phyloP scores from a whole-genome alignment of 2,797 vertebrate genomes.

The Microctenopoma stevenorrisi region DNA sequence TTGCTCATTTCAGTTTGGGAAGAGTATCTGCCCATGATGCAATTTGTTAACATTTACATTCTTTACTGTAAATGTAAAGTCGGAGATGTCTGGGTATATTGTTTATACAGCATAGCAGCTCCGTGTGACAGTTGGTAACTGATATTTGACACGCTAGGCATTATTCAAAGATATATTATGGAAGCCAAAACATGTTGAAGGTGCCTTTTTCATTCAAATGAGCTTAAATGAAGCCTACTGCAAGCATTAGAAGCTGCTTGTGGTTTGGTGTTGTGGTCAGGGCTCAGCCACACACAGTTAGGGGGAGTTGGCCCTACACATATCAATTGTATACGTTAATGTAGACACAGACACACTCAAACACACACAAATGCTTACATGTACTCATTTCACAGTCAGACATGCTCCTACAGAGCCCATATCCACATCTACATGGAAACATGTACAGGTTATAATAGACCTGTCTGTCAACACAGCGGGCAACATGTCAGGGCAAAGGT shows the following conservation, averaged over 20 bases:
- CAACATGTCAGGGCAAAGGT: constrained; percentile 2
- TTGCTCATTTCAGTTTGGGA: too few relatives aligned
- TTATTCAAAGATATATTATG: too few relatives aligned
- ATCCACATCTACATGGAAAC: constrained; percentile 17
- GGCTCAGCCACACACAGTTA: constrained; percentile 11
- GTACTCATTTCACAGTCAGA: neutral
- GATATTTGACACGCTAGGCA: too few relatives aligned
- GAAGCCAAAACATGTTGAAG: too few relatives aligned
- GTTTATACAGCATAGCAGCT: neutral
- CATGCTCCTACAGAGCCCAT: constrained; percentile 17
- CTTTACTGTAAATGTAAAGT: too few relatives aligned
- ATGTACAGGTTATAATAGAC: constrained; percentile 58
- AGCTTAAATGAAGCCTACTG: neutral
- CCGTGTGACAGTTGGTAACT: too few relatives aligned
- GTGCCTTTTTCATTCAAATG: too few relatives aligned
- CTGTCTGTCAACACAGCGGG: constrained; percentile 53
- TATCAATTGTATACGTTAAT: neutral
- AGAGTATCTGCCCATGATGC: too few relatives aligned
- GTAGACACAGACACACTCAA: neutral
- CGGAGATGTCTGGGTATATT: too few relatives aligned
- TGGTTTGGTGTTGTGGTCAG: constrained; percentile 29
- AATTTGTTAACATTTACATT: too few relatives aligned
- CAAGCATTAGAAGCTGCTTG: constrained; percentile 24
- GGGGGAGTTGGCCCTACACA: constrained; percentile 7
- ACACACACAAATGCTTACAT: constrained; percentile 2